These are phyloP conservation scores for Rafetus swinhoei DNA, from an alignment of 2,113 vertebrate genomes.

Conservation along the genomic window DNA sequence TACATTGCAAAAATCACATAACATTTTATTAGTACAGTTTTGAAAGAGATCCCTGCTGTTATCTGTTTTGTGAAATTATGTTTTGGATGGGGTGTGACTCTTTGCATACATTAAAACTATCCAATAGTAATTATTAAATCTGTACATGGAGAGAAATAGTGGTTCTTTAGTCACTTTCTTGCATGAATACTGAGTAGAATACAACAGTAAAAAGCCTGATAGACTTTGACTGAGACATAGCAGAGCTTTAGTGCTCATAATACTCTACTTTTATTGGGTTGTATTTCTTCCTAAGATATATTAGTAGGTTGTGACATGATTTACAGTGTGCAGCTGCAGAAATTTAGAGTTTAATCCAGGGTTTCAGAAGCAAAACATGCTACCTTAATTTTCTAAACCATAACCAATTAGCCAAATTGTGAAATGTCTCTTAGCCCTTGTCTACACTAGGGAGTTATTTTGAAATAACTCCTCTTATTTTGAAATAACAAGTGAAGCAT, in stretches of 20 bases:
- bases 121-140: constrained; percentile 73
- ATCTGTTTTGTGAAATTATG: constrained; percentile 65
- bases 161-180: constrained; percentile 70
- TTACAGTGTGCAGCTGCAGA: constrained; percentile 65
- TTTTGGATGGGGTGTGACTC: constrained; percentile 53
- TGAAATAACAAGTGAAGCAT: too few relatives aligned
- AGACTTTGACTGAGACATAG: constrained; percentile 68
- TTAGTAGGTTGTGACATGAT: constrained; percentile 71
- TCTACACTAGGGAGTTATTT: too few relatives aligned
- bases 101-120: constrained; percentile 64
- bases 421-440: constrained; percentile 45
- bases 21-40: constrained; percentile 42
- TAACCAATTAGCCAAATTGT: constrained; percentile 49
- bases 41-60: constrained; percentile 57
- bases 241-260: constrained; percentile 60
- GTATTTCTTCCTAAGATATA: constrained; percentile 71
- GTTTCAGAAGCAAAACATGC: constrained; percentile 62
- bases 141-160: constrained; percentile 43
- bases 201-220: constrained; percentile 64
- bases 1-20: constrained; percentile 40
- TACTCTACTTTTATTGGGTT: constrained; percentile 65
- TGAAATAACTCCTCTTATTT: too few relatives aligned
- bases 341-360: constrained; percentile 69
- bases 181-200: constrained; percentile 70
- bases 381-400: constrained; percentile 66